phyloP scores from a whole-genome alignment of 2,888 invertebrate genomes.

The Syritta pipiens region DNA sequence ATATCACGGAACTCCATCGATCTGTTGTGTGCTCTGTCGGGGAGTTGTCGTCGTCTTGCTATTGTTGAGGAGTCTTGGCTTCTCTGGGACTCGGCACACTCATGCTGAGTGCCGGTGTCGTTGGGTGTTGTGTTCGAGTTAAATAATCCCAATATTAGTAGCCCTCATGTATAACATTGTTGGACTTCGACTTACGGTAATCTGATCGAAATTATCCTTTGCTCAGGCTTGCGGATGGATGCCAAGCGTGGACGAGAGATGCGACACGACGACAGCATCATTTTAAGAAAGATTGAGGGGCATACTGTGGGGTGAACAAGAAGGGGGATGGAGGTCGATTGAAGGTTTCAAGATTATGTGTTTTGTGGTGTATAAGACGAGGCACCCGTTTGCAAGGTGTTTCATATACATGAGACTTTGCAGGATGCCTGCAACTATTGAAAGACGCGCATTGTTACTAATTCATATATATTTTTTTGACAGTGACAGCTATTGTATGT shows the following conservation, averaged over 20 bases:
- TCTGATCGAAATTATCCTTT: constrained; percentile 60
- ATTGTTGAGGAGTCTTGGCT: constrained; percentile 21
- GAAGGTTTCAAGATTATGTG: too few relatives aligned
- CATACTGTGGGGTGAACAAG: too few relatives aligned
- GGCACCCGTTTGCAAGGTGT: too few relatives aligned
- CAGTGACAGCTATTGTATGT: too few relatives aligned
- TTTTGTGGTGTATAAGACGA: too few relatives aligned
- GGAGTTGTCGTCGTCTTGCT: constrained; percentile 9
- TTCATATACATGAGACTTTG: too few relatives aligned
- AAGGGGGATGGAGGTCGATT: too few relatives aligned
- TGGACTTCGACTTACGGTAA: constrained; percentile 43
- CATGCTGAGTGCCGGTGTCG: constrained; percentile 42
- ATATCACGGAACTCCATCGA: constrained; percentile 62
- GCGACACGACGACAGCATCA: constrained; percentile 14
- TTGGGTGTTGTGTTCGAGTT: constrained; percentile 34
- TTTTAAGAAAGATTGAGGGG: too few relatives aligned
- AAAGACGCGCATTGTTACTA: too few relatives aligned
- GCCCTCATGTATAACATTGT: constrained; percentile 56
- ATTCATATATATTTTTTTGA: too few relatives aligned
- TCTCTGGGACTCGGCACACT: constrained; percentile 16
- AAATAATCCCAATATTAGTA: constrained; percentile 67
- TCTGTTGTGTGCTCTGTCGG: constrained; percentile 17
- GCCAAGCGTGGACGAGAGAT: constrained; percentile 5
- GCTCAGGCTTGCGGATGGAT: constrained; percentile 9
- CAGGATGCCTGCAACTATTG: too few relatives aligned